A percentile compares a stretch with the other conserved stretches of the same genome.
These are phyloP conservation scores for Papio anubis DNA, from an alignment of 2,113 vertebrate species.

Conservation along the genomic window DNA sequence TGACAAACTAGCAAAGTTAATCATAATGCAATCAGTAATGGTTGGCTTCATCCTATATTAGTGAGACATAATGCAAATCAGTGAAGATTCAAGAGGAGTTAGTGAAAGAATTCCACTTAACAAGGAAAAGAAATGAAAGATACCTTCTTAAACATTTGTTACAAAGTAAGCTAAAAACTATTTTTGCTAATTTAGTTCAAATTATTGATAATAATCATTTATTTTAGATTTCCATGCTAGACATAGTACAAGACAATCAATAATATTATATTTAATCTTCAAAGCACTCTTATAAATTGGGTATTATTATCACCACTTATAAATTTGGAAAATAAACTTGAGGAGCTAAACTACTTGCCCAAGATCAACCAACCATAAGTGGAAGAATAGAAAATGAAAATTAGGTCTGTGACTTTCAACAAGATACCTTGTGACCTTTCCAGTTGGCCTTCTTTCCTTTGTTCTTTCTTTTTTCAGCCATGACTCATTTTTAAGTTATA, in stretches of 20 bases:
- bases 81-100: conserved; percentile 37
- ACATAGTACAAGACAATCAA: neutral
- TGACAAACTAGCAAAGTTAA: conserved; percentile 59
- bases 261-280: conserved; percentile 7
- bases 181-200: conserved; percentile 19
- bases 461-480: neutral
- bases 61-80: conserved; percentile 62
- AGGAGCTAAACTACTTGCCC: neutral
- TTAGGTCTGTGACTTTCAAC: neutral
- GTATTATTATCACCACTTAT: neutral
- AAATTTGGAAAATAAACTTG: neutral
- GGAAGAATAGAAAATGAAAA: neutral
- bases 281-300: neutral
- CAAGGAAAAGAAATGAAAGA: conserved; percentile 39
- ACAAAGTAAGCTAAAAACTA: conserved; percentile 13
- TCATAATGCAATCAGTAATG: conserved; percentile 72
- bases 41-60: conserved; percentile 68
- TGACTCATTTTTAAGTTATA: neutral
- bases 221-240: neutral
- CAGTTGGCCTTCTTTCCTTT: neutral
- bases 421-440: neutral
- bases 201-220: conserved; percentile 8
- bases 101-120: conserved; percentile 62
- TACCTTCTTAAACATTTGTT: conserved; percentile 42
- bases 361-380: neutral